These are phyloP conservation scores for Drosophila athabasca DNA, from an alignment of 1,140 invertebrate genomes.

Conservation along the genomic window DNA sequence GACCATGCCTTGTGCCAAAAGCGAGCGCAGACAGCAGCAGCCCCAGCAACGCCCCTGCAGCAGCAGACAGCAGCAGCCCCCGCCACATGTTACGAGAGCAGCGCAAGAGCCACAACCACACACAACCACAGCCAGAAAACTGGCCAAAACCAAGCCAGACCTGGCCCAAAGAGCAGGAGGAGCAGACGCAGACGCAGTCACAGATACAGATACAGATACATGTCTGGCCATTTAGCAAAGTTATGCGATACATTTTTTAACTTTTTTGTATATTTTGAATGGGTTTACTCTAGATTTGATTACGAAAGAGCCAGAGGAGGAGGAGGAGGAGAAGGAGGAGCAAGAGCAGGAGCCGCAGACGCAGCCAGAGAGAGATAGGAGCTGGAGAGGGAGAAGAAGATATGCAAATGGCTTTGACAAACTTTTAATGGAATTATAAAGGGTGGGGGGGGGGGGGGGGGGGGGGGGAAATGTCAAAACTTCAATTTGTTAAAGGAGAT, in stretches of 20 bases:
- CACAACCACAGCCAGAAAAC: not conserved
- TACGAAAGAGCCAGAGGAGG: slow-evolving; percentile 22
- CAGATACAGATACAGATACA: slow-evolving; percentile 41
- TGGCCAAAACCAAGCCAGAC: too few relatives aligned
- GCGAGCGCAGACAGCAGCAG: slow-evolving; percentile 52
- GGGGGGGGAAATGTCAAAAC: slow-evolving; percentile 41
- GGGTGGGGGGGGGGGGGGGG: too few relatives aligned
- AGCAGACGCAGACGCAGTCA: too few relatives aligned
- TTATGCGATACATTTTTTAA: slow-evolving; percentile 59
- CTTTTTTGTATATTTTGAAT: slow-evolving; percentile 35
- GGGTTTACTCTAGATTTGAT: slow-evolving; percentile 49
- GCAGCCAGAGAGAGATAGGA: too few relatives aligned
- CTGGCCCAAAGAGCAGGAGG: too few relatives aligned
- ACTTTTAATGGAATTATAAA: slow-evolving; percentile 37
- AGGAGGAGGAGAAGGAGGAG: not conserved
- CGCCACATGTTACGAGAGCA: slow-evolving; percentile 50
- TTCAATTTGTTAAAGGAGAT: slow-evolving; percentile 19
- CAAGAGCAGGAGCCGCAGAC: not conserved
- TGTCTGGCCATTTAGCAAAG: slow-evolving; percentile 65
- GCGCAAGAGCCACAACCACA: too few relatives aligned
- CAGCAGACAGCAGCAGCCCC: slow-evolving; percentile 34
- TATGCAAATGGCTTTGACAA: slow-evolving; percentile 37
- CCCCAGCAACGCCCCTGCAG: slow-evolving; percentile 31
- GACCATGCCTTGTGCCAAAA: slow-evolving; percentile 56
- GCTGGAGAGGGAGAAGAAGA: not conserved